Percentiles rank a stretch among this genome's conserved stretches.
These are phyloP conservation scores for Cyclargus thomasi DNA, from an alignment of 1,140 invertebrate genomes.

Conservation along the genomic window DNA sequence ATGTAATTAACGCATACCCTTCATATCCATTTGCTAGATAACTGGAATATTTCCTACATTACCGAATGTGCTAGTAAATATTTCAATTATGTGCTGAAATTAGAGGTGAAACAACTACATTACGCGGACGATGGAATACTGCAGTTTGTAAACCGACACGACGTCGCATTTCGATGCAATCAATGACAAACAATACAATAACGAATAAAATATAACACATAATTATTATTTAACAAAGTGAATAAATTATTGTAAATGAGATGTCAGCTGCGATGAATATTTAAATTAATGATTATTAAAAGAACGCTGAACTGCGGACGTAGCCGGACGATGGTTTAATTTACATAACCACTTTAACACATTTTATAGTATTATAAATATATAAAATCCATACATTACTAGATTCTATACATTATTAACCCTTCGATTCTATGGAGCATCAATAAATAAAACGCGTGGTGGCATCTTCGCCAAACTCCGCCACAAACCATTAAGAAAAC, in stretches of 20 bases:
- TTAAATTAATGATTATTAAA: background rate
- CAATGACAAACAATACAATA: background rate
- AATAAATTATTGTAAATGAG: slow-evolving; percentile 4
- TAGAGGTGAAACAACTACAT: background rate
- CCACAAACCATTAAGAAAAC: no score
- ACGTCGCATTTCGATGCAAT: background rate
- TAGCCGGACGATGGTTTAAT: background rate
- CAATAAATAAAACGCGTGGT: no score
- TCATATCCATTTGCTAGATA: no score
- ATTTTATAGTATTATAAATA: background rate
- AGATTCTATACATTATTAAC: no score
- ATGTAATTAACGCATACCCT: no score
- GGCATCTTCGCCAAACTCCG: no score
- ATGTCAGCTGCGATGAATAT: background rate
- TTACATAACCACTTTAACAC: background rate
- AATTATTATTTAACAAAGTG: background rate
- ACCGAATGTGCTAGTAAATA: background rate
- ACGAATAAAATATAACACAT: background rate
- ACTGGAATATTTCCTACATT: no score
- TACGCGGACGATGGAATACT: background rate
- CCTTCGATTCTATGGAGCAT: no score
- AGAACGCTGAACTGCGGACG: background rate
- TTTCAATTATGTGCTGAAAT: background rate
- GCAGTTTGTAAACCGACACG: background rate
- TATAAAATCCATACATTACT: background rate